Evolutionary conservation across 2,797 vertebrate genomes (phyloP).

Genomic region (Chiloscyllium punctatum): DNA sequence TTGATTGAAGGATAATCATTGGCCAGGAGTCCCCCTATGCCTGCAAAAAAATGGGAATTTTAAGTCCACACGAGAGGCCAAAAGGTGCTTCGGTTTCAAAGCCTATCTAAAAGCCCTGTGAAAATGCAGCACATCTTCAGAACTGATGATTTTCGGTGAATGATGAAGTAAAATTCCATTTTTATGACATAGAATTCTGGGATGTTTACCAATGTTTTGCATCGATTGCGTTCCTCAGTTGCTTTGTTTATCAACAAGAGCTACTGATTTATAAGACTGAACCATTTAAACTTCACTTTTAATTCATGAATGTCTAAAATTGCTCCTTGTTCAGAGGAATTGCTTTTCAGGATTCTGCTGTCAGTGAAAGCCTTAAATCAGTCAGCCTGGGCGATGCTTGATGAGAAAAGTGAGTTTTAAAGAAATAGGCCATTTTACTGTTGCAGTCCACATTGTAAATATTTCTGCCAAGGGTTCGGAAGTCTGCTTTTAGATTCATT

Average conservation of each 20-base stretch:
- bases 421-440: no score
- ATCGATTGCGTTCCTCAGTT: neutral
- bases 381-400: neutral
- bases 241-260: neutral
- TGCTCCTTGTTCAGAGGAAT: neutral
- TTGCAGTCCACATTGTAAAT: neutral
- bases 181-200: neutral
- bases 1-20: neutral
- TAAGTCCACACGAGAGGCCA: neutral
- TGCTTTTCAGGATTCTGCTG: constrained; percentile 8
- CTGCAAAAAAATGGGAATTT: neutral
- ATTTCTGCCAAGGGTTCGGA: neutral
- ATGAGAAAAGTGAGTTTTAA: neutral
- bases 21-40: neutral
- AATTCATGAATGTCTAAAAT: neutral
- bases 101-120: no score
- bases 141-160: neutral
- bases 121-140: neutral
- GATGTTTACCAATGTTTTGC: neutral
- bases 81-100: neutral
- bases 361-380: neutral
- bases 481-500: neutral
- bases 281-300: constrained; percentile 5
- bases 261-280: neutral
- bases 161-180: neutral